Conservation (phyloP, 2,113 vertebrate genomes). For the Lagenorhynchus albirostris region DNA sequence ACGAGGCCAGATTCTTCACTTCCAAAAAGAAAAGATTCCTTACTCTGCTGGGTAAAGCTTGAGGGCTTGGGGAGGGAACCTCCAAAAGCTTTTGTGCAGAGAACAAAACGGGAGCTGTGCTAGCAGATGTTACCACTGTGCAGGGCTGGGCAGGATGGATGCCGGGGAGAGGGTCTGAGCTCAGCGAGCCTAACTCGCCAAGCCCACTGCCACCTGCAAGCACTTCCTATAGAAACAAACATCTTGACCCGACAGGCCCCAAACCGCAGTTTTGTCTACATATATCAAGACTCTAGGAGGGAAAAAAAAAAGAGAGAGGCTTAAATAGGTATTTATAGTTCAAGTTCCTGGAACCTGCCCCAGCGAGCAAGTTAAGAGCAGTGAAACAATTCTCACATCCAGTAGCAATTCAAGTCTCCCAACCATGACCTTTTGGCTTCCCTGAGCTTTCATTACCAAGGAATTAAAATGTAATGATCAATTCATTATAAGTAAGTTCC, state of each 20-base stretch:
- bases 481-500: background rate
- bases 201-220: background rate
- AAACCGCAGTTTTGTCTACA: background rate
- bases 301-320: background rate
- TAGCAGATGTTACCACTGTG: background rate
- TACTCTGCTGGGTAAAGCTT: background rate
- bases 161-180: background rate
- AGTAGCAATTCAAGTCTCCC: conserved; percentile 18
- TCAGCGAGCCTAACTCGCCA: background rate
- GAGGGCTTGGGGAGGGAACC: background rate
- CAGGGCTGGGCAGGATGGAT: background rate
- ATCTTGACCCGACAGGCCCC: background rate
- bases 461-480: conserved; percentile 18
- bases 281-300: background rate
- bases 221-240: conserved; percentile 32
- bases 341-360: conserved; percentile 55
- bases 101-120: background rate
- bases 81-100: background rate
- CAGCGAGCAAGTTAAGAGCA: conserved; percentile 21
- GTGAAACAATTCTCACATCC: background rate
- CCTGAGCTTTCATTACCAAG: conserved; percentile 54
- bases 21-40: conserved; percentile 1
- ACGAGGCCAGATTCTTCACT: background rate
- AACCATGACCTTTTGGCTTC: conserved; percentile 4
- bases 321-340: conserved; percentile 41